These are phyloP conservation scores for Anthoptus insignis DNA, from an alignment of 2,888 invertebrate genomes.

Conservation along the genomic window DNA sequence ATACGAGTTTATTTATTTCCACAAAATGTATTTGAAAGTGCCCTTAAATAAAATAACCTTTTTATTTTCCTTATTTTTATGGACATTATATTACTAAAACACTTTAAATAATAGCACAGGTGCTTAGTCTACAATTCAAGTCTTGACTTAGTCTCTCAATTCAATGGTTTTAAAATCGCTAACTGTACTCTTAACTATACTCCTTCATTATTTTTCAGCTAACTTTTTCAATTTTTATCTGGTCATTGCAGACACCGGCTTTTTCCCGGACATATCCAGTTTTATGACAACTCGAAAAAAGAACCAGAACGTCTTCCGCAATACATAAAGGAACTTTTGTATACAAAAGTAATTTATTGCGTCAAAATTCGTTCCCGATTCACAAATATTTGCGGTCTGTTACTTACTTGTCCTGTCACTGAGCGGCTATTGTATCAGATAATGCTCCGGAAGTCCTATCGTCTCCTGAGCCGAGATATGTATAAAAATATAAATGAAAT, in stretches of 20 bases:
- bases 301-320: slow-evolving; percentile 21
- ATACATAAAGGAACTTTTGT: slow-evolving; percentile 7
- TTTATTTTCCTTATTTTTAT: too few relatives aligned
- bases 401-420: slow-evolving; percentile 59
- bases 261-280: slow-evolving; percentile 7
- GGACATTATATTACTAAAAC: too few relatives aligned
- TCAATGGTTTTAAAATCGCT: too few relatives aligned
- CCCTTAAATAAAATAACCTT: too few relatives aligned
- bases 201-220: too few relatives aligned
- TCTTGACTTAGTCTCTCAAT: slow-evolving; percentile 4
- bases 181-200: too few relatives aligned
- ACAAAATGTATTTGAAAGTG: background rate
- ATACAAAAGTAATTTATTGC: slow-evolving; percentile 38
- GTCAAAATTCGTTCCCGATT: slow-evolving; percentile 42
- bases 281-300: slow-evolving; percentile 12
- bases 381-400: slow-evolving; percentile 65
- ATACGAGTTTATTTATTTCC: slow-evolving; percentile 9
- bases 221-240: too few relatives aligned
- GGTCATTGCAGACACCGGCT: background rate
- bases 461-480: slow-evolving; percentile 61
- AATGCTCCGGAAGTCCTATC: slow-evolving; percentile 75
- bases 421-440: slow-evolving; percentile 58
- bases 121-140: too few relatives aligned
- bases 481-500: slow-evolving; percentile 76
- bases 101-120: too few relatives aligned